A percentile compares a stretch with the other conserved stretches of the same genome.
phyloP scores from a whole-genome alignment of 2,113 vertebrate genomes.

The Lichenostomus cassidix region DNA sequence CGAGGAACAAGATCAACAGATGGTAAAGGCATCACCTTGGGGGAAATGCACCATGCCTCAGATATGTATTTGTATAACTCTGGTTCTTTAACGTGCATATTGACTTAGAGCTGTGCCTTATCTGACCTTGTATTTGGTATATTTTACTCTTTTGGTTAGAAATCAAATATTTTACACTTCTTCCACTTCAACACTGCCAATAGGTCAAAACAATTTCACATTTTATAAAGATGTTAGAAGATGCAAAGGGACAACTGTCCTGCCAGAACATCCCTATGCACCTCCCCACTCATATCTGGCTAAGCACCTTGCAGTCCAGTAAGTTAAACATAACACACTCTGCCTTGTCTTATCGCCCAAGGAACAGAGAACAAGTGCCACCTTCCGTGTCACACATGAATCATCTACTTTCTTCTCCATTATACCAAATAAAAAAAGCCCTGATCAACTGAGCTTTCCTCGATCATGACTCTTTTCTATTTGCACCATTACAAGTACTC shows the following conservation, averaged over 20 bases:
- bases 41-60: background rate
- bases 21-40: background rate
- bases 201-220: background rate
- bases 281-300: background rate
- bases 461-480: fast-evolving
- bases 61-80: background rate
- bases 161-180: background rate
- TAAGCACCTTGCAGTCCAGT: background rate
- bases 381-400: background rate
- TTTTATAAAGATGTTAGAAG: background rate
- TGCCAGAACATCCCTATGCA: background rate
- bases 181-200: background rate
- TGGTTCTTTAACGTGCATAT: background rate
- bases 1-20: background rate
- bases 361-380: slow-evolving; percentile 34
- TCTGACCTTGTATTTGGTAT: background rate
- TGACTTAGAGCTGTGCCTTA: background rate
- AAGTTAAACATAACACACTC: background rate
- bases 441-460: background rate
- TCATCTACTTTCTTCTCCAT: slow-evolving; percentile 8
- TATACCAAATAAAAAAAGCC: slow-evolving; percentile 4
- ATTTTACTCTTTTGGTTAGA: background rate
- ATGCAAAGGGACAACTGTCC: background rate
- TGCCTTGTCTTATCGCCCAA: background rate
- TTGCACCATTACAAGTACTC: background rate